A percentile compares a stretch with the other conserved stretches of the same genome.
Conservation (phyloP, 2,797 vertebrate genomes). For the Lagocephalus sceleratus region DNA sequence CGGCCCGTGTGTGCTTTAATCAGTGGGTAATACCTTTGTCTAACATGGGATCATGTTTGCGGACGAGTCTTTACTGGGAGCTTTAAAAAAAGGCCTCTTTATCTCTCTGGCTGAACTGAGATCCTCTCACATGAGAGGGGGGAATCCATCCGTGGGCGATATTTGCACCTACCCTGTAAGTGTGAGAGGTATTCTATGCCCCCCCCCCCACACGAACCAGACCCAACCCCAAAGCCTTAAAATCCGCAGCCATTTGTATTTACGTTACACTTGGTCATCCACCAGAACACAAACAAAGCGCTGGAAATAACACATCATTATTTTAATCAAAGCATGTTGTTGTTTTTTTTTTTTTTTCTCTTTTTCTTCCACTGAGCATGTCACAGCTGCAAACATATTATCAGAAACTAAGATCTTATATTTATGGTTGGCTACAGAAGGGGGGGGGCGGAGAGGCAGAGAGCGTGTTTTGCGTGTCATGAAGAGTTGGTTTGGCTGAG, state of each 20-base stretch:
- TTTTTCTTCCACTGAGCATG: conserved; percentile 17
- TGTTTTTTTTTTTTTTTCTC: conserved; percentile 15
- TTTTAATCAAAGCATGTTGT: conserved; percentile 43
- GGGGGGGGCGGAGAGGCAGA: conserved; percentile 13
- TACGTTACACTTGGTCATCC: background rate
- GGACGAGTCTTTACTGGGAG: conserved; percentile 13
- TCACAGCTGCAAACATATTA: conserved; percentile 39
- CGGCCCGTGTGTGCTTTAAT: conserved; percentile 39
- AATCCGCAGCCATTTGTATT: too few species aligned
- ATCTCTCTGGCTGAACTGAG: conserved; percentile 4
- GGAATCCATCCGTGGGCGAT: background rate
- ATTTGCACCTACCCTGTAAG: too few species aligned
- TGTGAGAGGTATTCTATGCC: background rate
- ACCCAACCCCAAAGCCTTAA: background rate
- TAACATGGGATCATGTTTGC: conserved; percentile 4
- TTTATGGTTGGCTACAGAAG: conserved; percentile 41
- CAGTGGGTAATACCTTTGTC: conserved; percentile 29
- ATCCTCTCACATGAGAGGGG: background rate
- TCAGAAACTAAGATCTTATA: conserved; percentile 43
- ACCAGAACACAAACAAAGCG: conserved; percentile 14
- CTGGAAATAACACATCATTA: conserved; percentile 38
- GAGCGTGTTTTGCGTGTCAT: conserved; percentile 20
- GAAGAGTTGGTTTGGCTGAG: conserved; percentile 74
- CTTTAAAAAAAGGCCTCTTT: conserved; percentile 3
- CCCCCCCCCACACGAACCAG: background rate